Evolutionary conservation across 2,113 vertebrate species (phyloP).

Genomic region (Ciconia stormi): DNA sequence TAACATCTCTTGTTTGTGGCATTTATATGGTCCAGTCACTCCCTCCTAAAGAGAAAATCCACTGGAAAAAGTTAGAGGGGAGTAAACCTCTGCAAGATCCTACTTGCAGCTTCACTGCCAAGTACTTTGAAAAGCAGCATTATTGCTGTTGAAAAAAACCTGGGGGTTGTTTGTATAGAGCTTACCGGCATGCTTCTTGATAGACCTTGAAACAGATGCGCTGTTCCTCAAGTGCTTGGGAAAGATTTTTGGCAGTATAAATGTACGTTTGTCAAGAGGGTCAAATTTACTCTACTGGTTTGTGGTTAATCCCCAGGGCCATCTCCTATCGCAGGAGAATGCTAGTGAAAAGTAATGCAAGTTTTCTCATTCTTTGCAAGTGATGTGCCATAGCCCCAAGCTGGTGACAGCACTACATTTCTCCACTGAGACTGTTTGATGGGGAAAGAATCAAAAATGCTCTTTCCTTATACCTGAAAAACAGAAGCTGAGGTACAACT

Average conservation of each 20-base stretch:
- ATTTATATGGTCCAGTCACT: not conserved
- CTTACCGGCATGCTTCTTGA: not conserved
- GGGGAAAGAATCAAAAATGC: not conserved
- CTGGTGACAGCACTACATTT: not conserved
- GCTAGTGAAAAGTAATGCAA: not conserved
- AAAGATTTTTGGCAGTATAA: not conserved
- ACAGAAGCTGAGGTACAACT: not conserved
- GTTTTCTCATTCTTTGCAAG: not conserved
- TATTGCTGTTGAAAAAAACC: not conserved
- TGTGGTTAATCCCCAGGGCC: not conserved
- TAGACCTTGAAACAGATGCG: not conserved
- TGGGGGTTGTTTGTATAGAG: not conserved
- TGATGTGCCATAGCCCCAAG: not conserved
- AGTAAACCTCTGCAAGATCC: constrained; percentile 6
- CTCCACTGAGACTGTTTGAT: not conserved
- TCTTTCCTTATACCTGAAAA: not conserved
- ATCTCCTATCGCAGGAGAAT: not conserved
- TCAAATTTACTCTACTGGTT: not conserved
- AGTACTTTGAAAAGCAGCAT: not conserved
- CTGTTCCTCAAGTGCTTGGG: not conserved
- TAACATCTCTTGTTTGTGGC: not conserved
- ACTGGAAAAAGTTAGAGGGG: not conserved
- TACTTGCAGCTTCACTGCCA: not conserved
- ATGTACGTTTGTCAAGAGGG: not conserved
- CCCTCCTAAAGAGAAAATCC: not conserved